Base-by-base conservation (phyloP, 2,797 vertebrate genomes). In the Gallinago stenura region DNA sequence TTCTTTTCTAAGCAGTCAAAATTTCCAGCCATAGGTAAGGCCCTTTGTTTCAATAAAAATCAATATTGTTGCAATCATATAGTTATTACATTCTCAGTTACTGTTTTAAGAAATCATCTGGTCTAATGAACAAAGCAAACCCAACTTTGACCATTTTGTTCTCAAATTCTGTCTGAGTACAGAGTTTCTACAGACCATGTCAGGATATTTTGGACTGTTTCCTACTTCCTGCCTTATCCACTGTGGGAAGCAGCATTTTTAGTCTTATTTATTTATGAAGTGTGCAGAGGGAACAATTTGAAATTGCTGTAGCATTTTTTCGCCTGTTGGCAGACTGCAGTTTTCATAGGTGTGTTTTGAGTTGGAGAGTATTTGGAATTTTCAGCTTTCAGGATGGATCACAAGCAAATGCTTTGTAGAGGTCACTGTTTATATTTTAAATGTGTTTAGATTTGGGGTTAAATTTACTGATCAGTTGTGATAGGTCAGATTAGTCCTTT, bases 211-310 rank as follows among this genome's bases (percentile, higher is more conserved):
- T 89, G 66, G 69, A 80, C 33, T 30, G 21, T 66, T 93, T 87
- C 71, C 66, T 93, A 31, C n/a, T 89, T 93, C 43, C 82, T 95
- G 78, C 43, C 39, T 85, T 87, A 65, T 58, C 39, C 28, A 1
- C 69, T 87, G 79, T 83, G 82, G 68, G 62, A 89, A 89, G 53
- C n/a, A 73, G 31, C 26, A 15, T 79, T 89, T 95, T 92, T 79
- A 24, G 66, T 95, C 66, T 79, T 72, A 77, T 15, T 89, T 93
- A 65, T 87, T 90, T 92, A 65, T 48, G 3, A 87, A 92, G 37
- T 15, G n/a, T 87, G 35, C 24, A 66, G 43, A 79, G 35, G 6
- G 41, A 87, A 77, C 19, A 26, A 56, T 45, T 60, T 83, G 57
- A 83, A 95, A 77, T 70, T 62, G 30, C 19, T 83, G 37, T 58